Evolutionary conservation across 2,113 vertebrate genomes (phyloP).

Genomic region (Takifugu bimaculatus): DNA sequence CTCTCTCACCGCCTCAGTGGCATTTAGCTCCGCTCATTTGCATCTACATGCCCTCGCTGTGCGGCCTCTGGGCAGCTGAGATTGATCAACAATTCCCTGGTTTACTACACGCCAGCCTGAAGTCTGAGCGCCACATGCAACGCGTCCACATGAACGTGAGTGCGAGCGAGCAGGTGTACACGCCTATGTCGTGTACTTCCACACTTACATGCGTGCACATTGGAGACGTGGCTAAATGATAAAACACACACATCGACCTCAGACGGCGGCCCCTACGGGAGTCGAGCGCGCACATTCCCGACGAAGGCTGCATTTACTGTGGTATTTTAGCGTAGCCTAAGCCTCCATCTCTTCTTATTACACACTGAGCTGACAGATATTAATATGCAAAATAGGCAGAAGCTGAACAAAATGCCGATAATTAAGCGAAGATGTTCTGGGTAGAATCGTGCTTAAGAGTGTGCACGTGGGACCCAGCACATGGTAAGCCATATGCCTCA

Average conservation of each 20-base stretch:
- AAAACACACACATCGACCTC: conserved; percentile 44
- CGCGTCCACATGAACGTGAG: conserved; percentile 32
- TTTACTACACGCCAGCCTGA: conserved; percentile 84
- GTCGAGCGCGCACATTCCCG: conserved; percentile 16
- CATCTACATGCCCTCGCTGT: conserved; percentile 96
- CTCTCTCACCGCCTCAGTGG: conserved; percentile 80
- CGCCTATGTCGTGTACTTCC: conserved; percentile 15
- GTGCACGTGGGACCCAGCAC: conserved; percentile 77
- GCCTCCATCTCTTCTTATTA: conserved; percentile 58
- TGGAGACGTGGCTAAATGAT: conserved; percentile 44
- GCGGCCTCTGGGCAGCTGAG: conserved; percentile 83
- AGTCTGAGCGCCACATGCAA: conserved; percentile 67
- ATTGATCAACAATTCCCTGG: conserved; percentile 85
- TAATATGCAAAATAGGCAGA: conserved; percentile 79
- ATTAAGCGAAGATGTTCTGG: conserved; percentile 81
- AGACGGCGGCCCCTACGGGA: conserved; percentile 38
- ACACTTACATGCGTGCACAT: conserved; percentile 27
- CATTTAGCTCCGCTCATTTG: conserved; percentile 94
- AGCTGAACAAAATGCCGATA: conserved; percentile 82
- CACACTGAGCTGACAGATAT: conserved; percentile 72
- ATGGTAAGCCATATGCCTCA: conserved; percentile 81
- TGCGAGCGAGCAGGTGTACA: not conserved
- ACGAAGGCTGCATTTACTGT: conserved; percentile 47
- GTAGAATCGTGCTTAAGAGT: conserved; percentile 76
- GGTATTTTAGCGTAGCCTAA: conserved; percentile 48